Evolutionary conservation across 2,113 vertebrate genomes (phyloP).

Genomic region (Oncorhynchus gorbuscha): DNA sequence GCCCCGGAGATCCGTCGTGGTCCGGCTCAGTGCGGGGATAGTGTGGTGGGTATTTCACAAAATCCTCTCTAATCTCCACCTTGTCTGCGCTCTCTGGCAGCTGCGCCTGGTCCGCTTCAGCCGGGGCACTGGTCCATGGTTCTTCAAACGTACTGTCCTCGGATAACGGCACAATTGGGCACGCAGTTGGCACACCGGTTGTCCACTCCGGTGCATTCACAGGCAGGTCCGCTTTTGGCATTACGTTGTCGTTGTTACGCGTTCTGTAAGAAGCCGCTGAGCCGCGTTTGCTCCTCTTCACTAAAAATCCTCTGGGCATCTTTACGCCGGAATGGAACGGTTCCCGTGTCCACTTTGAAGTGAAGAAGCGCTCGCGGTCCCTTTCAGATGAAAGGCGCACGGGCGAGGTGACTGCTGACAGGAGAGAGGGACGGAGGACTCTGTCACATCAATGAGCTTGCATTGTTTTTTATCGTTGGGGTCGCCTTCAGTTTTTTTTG

Average conservation of each 20-base stretch:
- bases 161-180: constrained; percentile 21
- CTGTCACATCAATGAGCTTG: constrained; percentile 26
- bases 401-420: constrained; percentile 15
- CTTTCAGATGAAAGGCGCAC: background rate
- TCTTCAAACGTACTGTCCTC: constrained; percentile 35
- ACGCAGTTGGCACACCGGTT: constrained; percentile 19
- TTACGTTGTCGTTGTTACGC: constrained; percentile 56
- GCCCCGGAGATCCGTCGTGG: constrained; percentile 59
- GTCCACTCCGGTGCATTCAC: constrained; percentile 13
- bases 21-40: constrained; percentile 65
- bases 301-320: constrained; percentile 93
- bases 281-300: constrained; percentile 84
- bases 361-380: constrained; percentile 17
- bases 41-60: constrained; percentile 47
- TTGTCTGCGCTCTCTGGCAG: constrained; percentile 58
- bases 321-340: constrained; percentile 31
- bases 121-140: constrained; percentile 58
- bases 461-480: constrained; percentile 55
- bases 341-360: constrained; percentile 55
- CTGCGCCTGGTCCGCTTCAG: constrained; percentile 59
- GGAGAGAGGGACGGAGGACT: constrained; percentile 16
- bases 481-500: constrained; percentile 30
- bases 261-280: constrained; percentile 78
- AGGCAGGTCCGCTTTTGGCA: constrained; percentile 17
- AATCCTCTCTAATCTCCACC: constrained; percentile 37